A percentile compares a stretch with the other conserved stretches of the same genome.
Conservation (phyloP, 2,113 vertebrate genomes). For the Paradoxurus hermaphroditus region DNA sequence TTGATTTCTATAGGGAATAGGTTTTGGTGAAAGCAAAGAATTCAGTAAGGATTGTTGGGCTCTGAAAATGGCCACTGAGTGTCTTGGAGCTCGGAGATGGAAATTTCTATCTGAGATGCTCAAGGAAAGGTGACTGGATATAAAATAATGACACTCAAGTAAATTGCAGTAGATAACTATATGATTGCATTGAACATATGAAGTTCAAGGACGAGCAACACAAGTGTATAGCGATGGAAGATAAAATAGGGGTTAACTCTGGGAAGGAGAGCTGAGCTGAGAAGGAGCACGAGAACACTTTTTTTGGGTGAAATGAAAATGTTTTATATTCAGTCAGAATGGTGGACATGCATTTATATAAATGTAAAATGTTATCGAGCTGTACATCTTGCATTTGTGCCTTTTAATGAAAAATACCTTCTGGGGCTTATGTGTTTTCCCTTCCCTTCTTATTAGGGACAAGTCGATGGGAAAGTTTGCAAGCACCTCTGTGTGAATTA, state of each 20-base stretch:
- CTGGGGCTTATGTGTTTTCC: neutral
- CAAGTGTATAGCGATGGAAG: neutral
- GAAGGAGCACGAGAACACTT: neutral
- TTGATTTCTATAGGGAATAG: neutral
- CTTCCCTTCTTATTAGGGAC: neutral
- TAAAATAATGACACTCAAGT: neutral
- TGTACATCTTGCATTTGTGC: neutral
- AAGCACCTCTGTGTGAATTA: neutral
- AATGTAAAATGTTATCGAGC: neutral
- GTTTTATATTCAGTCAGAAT: neutral
- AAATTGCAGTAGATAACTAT: neutral
- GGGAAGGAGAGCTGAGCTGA: neutral
- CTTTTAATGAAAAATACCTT: neutral
- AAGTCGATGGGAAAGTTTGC: neutral
- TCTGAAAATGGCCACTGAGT: neutral
- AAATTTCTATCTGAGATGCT: neutral
- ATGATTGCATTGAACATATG: neutral
- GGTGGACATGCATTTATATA: neutral
- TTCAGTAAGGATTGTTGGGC: neutral
- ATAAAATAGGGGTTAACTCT: neutral
- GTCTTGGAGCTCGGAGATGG: neutral
- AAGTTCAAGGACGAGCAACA: neutral
- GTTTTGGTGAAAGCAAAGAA: neutral
- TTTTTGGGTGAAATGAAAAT: neutral
- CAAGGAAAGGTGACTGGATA: neutral